Conservation (phyloP, 2,888 invertebrate genomes). For the Apamea sordens region DNA sequence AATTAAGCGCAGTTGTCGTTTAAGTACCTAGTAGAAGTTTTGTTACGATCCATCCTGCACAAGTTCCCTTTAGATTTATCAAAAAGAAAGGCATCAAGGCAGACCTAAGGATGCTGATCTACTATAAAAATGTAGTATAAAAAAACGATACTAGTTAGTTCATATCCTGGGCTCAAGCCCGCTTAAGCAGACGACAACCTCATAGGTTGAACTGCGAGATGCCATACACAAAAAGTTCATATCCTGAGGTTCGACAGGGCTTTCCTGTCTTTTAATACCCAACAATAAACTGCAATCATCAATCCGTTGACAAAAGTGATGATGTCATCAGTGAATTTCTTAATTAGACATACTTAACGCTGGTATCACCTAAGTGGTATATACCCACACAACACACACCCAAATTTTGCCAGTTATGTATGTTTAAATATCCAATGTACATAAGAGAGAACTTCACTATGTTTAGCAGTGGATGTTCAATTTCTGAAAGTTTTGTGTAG, state of each 20-base stretch:
- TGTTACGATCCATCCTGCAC: background rate
- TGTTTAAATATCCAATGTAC: background rate
- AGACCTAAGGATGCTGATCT: background rate
- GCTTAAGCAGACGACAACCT: no score
- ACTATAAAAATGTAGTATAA: background rate
- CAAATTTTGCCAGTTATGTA: background rate
- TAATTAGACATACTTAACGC: background rate
- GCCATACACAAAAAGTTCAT: no score
- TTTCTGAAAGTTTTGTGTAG: background rate
- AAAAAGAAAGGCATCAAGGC: background rate
- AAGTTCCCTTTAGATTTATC: background rate
- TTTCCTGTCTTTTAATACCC: background rate
- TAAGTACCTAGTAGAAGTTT: background rate
- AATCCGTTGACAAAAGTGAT: background rate
- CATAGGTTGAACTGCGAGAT: no score
- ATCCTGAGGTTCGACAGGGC: no score
- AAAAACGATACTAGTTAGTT: background rate
- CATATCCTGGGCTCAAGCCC: no score
- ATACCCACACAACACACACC: background rate
- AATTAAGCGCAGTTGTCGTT: background rate
- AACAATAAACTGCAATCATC: background rate
- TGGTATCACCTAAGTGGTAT: background rate
- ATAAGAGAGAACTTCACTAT: background rate
- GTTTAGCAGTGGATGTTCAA: background rate
- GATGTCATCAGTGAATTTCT: background rate